Percentiles rank a stretch among this genome's conserved stretches.
These are phyloP conservation scores for Electrona antarctica DNA, from an alignment of 2,113 vertebrate genomes.

Conservation along the genomic window DNA sequence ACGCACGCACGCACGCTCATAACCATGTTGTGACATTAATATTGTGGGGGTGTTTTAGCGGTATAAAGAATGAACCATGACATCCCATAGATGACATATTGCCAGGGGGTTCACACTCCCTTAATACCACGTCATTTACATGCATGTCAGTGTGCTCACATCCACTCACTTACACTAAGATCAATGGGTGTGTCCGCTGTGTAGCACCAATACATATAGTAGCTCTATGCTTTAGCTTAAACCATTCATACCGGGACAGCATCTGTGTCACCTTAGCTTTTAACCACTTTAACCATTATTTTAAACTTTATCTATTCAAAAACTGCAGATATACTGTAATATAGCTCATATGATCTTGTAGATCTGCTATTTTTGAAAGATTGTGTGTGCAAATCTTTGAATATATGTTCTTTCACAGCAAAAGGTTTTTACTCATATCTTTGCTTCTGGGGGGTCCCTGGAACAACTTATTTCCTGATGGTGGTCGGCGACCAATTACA, in stretches of 20 bases:
- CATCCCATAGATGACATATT: slow-evolving; percentile 61
- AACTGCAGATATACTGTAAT: too few species aligned
- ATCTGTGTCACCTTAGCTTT: slow-evolving; percentile 19
- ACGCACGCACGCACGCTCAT: slow-evolving; percentile 7
- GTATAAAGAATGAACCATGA: slow-evolving; percentile 64
- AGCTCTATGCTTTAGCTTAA: slow-evolving; percentile 25
- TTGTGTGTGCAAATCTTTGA: too few species aligned
- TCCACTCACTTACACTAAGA: slow-evolving; percentile 39
- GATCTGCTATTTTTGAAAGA: too few species aligned
- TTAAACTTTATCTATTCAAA: too few species aligned
- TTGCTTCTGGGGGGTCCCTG: too few species aligned
- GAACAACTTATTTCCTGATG: too few species aligned
- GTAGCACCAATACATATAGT: slow-evolving; percentile 15
- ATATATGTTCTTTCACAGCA: too few species aligned
- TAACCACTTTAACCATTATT: too few species aligned
- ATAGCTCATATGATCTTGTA: too few species aligned
- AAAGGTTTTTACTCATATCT: too few species aligned
- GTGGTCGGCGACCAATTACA: too few species aligned
- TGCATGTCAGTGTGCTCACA: slow-evolving; percentile 51
- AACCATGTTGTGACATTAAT: slow-evolving; percentile 40
- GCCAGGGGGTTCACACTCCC: slow-evolving; percentile 55
- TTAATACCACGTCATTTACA: slow-evolving; percentile 60
- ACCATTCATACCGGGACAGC: slow-evolving; percentile 17
- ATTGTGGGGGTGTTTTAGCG: slow-evolving; percentile 55
- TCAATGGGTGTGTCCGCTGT: slow-evolving; percentile 31